A percentile compares a stretch with the other conserved stretches of the same genome.
phyloP scores from a whole-genome alignment of 2,888 invertebrate genomes.

The Eupsilia transversa region DNA sequence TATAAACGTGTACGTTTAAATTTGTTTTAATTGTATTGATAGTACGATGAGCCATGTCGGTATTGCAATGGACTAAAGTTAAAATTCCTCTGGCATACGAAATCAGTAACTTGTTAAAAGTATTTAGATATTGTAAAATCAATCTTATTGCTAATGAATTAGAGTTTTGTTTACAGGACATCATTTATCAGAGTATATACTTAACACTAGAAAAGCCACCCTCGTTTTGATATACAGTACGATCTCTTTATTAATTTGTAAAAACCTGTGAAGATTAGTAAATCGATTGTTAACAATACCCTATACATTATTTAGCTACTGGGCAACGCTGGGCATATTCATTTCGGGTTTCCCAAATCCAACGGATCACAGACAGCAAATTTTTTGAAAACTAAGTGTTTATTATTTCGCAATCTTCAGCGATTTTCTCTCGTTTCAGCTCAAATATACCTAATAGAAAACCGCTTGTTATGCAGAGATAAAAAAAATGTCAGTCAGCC shows the following conservation, averaged over 20 bases:
- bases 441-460: not conserved
- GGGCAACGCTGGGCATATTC: slow-evolving; percentile 12
- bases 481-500: too few relatives aligned
- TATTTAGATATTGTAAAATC: not conserved
- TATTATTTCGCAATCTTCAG: not conserved
- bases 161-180: slow-evolving; percentile 16
- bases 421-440: not conserved
- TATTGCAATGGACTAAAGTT: slow-evolving; percentile 35
- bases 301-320: slow-evolving; percentile 35
- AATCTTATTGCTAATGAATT: not conserved
- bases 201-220: slow-evolving; percentile 59
- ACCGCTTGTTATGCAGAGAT: too few relatives aligned
- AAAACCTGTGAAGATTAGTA: slow-evolving; percentile 68
- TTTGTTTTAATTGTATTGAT: slow-evolving; percentile 38
- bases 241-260: slow-evolving; percentile 76
- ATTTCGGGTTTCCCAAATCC: slow-evolving; percentile 5
- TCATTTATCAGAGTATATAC: slow-evolving; percentile 10
- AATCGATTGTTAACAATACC: slow-evolving; percentile 59
- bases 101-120: slow-evolving; percentile 12
- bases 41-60: not conserved
- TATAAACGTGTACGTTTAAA: not conserved
- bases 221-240: slow-evolving; percentile 50
- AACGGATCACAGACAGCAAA: too few relatives aligned
- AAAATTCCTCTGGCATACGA: slow-evolving; percentile 26
- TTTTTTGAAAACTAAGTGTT: not conserved